Evolutionary conservation across 2,888 invertebrate genomes (phyloP), one percentile per base, ranked within the genome.

Genomic region (Coenonympha arcania): DNA sequence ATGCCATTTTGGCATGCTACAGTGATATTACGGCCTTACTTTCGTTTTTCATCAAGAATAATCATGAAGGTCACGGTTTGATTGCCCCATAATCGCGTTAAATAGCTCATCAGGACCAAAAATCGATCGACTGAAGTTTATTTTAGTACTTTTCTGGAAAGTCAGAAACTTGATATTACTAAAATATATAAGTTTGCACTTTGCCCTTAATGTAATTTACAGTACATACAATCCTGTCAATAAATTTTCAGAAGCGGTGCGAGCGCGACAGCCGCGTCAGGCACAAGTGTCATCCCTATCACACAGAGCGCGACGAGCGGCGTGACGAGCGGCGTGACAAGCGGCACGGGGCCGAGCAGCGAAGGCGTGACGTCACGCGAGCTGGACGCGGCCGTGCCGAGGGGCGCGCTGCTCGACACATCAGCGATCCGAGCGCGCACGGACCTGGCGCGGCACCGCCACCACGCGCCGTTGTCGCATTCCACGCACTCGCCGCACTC

Each of bases 371-470:
- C 77, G 61, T 75, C 80, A 3, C 77, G 95, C 67, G 95, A 95
- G 79, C 87, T 95, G 64, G 95, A 95, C 80, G 90, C 92, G 58
- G 95, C 94, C 0, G 93, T 97, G 53, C 96, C 96, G 45, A 94
- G 94, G 61, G 71, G 76, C 65, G 92, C 75, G 70, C 88, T 96
- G 56, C 88, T 98, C 42, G 97, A 98, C 79, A 94, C 93, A 64
- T 93, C 95, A 1, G 94, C 92, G 11, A 94, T 91, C 68, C 80
- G 87, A 69, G 85, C 83, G 58, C 79, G 85, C 83, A 95, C 94
- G 13, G 96, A 96, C 79, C 88, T 97, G 63, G 96, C 94, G 50
- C 92, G 92, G 55, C 85, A 82, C 63, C 73, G 87, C 45, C 86
- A 80, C 66, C 81, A 82, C 60, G 62, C 77, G 54, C 72, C 77